Evolutionary conservation across 2,888 invertebrate genomes (phyloP).

Genomic region (Ditula angustiorana): DNA sequence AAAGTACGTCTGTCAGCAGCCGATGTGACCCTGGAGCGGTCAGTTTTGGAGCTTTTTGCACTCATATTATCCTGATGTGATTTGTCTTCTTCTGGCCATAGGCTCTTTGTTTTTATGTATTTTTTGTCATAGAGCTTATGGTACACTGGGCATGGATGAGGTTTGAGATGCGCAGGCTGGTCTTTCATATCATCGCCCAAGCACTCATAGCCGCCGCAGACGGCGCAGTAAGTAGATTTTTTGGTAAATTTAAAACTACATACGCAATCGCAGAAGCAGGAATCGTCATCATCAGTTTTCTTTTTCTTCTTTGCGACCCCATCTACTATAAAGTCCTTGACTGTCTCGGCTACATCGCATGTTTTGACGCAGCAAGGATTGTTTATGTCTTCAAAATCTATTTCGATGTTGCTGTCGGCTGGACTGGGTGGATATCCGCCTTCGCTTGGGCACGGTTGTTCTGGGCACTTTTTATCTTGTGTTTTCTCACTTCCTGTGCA

Average conservation of each 20-base stretch:
- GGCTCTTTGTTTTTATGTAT: constrained; percentile 61
- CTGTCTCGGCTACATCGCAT: constrained; percentile 69
- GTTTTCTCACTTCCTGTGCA: constrained; percentile 51
- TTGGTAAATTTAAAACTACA: constrained; percentile 71
- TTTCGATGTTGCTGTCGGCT: constrained; percentile 71
- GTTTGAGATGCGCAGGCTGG: constrained; percentile 66
- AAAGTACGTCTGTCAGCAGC: not conserved
- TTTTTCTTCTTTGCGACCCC: constrained; percentile 54
- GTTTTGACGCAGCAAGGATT: constrained; percentile 73
- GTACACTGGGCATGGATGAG: constrained; percentile 78
- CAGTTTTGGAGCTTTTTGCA: constrained; percentile 57
- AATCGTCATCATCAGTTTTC: constrained; percentile 53
- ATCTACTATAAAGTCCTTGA: constrained; percentile 72
- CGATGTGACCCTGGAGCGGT: not conserved
- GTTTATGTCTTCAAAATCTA: constrained; percentile 65
- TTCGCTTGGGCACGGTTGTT: constrained; percentile 55
- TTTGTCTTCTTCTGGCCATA: constrained; percentile 66
- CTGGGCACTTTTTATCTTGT: constrained; percentile 50
- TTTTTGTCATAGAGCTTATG: constrained; percentile 75
- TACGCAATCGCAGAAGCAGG: constrained; percentile 76
- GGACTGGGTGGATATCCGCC: constrained; percentile 61
- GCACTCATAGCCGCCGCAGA: constrained; percentile 78
- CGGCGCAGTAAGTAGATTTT: constrained; percentile 74
- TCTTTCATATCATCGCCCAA: constrained; percentile 69
- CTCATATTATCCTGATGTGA: constrained; percentile 36